Conservation (phyloP, 2,113 vertebrate genomes). For the Zapornia atra region DNA sequence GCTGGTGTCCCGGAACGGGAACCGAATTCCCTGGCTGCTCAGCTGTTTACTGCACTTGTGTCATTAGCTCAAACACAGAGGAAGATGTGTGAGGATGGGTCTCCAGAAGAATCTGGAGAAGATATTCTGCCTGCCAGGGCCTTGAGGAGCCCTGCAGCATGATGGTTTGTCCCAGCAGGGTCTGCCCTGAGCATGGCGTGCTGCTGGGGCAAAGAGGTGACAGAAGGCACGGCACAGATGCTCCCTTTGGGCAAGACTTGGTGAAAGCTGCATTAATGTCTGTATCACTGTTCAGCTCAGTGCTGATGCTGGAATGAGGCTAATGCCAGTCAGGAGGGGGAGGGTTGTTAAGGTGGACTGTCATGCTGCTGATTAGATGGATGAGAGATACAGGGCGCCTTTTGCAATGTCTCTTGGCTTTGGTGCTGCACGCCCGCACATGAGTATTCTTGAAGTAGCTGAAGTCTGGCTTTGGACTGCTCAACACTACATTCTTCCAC, state of each 20-base stretch:
- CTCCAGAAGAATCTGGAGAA: not conserved
- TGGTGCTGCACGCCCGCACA: not conserved
- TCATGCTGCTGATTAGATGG: not conserved
- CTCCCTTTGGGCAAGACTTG: not conserved
- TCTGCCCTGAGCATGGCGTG: not conserved
- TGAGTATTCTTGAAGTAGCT: not conserved
- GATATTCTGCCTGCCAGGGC: not conserved
- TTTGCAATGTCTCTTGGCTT: not conserved
- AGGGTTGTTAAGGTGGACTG: constrained; percentile 54
- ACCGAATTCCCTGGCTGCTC: constrained; percentile 46
- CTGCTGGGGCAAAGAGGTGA: not conserved
- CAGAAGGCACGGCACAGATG: not conserved
- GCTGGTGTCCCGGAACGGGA: not conserved
- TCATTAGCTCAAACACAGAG: not conserved
- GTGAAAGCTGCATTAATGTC: not conserved
- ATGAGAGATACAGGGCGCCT: not conserved
- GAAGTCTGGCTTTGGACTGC: not conserved
- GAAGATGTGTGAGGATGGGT: not conserved
- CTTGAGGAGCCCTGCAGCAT: not conserved
- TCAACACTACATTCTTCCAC: not conserved
- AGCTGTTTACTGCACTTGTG: constrained; percentile 55
- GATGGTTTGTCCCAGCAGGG: not conserved
- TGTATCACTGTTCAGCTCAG: not conserved
- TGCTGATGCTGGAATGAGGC: constrained; percentile 39
- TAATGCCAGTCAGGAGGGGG: constrained; percentile 31